Percentiles rank a stretch among this genome's conserved stretches.
These are phyloP conservation scores for Pristionchus mayeri DNA, from an alignment of 2,888 invertebrate genomes.

Conservation along the genomic window DNA sequence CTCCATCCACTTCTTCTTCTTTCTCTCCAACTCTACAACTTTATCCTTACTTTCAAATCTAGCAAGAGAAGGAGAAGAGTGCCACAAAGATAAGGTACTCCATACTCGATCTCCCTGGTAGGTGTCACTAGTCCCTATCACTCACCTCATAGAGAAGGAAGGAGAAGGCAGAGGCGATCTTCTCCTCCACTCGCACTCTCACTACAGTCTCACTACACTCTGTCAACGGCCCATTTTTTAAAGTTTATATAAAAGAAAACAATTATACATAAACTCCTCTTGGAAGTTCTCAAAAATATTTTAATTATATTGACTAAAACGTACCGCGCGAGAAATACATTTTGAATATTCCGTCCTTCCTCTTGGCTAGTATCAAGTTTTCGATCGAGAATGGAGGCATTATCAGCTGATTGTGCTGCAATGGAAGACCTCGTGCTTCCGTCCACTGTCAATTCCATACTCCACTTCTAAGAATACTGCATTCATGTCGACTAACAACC, in stretches of 20 bases:
- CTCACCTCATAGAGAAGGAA: constrained; percentile 21
- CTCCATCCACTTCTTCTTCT: background rate
- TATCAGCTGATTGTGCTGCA: background rate
- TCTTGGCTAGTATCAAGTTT: background rate
- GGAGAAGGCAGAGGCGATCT: background rate
- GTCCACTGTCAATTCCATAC: background rate
- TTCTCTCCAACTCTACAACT: constrained; percentile 31
- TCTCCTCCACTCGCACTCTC: constrained; percentile 3
- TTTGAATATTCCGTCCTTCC: constrained; percentile 31
- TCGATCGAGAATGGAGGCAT: background rate
- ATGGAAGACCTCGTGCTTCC: no score
- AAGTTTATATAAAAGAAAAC: no score
- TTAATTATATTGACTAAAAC: background rate
- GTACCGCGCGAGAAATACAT: background rate
- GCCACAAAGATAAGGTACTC: no score
- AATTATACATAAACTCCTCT: no score
- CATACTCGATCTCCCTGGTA: no score
- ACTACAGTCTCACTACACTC: background rate
- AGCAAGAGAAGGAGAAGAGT: no score
- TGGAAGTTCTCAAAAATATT: no score
- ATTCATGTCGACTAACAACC: background rate
- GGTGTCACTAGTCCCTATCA: no score
- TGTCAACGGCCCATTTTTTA: no score
- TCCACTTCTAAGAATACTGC: background rate
- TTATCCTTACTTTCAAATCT: background rate